phyloP scores from a whole-genome alignment of 2,113 vertebrate species.

The Candoia aspera region DNA sequence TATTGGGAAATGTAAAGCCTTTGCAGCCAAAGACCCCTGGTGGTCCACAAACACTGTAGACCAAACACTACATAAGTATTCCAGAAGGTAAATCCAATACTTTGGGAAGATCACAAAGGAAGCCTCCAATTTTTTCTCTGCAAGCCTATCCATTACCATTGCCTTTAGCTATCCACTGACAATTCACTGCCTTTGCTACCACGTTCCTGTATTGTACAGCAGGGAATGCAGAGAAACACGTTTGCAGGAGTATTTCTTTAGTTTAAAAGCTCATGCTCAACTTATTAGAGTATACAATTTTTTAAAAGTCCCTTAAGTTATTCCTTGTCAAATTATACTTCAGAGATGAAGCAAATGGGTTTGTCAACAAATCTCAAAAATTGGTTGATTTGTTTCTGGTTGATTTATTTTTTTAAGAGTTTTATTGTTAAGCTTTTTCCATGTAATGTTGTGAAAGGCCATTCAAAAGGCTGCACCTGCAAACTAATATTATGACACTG shows the following conservation, averaged over 20 bases:
- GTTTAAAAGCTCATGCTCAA: constrained; percentile 29
- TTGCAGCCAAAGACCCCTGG: neutral
- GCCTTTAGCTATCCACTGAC: neutral
- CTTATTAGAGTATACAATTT: constrained; percentile 42
- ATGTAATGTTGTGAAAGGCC: neutral
- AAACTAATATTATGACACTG: neutral
- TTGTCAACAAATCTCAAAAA: neutral
- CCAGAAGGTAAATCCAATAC: neutral
- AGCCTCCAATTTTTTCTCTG: constrained; percentile 2
- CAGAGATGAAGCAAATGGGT: neutral
- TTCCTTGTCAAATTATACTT: neutral
- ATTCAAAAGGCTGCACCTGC: neutral
- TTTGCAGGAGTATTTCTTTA: neutral
- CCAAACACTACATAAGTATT: neutral
- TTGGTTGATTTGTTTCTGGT: neutral
- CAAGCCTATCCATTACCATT: neutral
- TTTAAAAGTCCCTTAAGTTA: neutral
- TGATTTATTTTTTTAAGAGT: neutral
- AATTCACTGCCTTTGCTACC: neutral
- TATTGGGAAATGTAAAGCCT: neutral
- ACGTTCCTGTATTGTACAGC: neutral
- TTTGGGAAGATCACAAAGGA: neutral
- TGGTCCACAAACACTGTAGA: neutral
- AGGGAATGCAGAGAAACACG: neutral
- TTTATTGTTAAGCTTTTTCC: neutral